Percentiles rank a stretch among this genome's conserved stretches.
These are phyloP conservation scores for Rafetus swinhoei DNA, from an alignment of 2,113 vertebrate genomes.

Conservation along the genomic window DNA sequence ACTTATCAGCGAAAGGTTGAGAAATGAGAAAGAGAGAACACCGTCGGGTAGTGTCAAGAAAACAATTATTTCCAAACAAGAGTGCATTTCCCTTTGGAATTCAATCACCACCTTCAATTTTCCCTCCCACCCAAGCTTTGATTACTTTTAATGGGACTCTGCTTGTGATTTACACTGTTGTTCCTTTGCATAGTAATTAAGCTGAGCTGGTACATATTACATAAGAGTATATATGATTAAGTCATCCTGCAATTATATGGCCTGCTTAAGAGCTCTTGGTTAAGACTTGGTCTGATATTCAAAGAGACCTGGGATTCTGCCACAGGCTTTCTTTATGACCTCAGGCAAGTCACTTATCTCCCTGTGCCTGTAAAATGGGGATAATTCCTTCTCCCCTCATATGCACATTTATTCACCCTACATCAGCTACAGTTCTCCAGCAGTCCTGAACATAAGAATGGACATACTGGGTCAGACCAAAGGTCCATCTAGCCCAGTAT, in stretches of 20 bases:
- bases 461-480: too few relatives aligned
- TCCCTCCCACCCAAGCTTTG: slow-evolving; percentile 74
- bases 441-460: neutral
- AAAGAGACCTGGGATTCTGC: neutral
- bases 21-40: slow-evolving; percentile 59
- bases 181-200: slow-evolving; percentile 78
- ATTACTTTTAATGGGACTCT: slow-evolving; percentile 75
- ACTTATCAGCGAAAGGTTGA: slow-evolving; percentile 72
- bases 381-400: neutral
- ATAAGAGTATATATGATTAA: slow-evolving; percentile 74
- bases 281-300: neutral
- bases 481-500: too few relatives aligned
- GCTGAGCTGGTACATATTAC: slow-evolving; percentile 71
- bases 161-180: slow-evolving; percentile 75
- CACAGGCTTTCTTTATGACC: neutral
- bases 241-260: slow-evolving; percentile 68
- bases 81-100: slow-evolving; percentile 69
- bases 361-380: neutral
- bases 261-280: slow-evolving; percentile 49
- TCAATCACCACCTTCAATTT: slow-evolving; percentile 67
- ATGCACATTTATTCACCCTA: neutral
- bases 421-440: neutral
- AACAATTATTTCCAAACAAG: slow-evolving; percentile 72
- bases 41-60: slow-evolving; percentile 44
- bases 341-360: neutral